Base-by-base conservation (phyloP, 2,888 invertebrate species). In the Agonopterix alstromeriana region DNA sequence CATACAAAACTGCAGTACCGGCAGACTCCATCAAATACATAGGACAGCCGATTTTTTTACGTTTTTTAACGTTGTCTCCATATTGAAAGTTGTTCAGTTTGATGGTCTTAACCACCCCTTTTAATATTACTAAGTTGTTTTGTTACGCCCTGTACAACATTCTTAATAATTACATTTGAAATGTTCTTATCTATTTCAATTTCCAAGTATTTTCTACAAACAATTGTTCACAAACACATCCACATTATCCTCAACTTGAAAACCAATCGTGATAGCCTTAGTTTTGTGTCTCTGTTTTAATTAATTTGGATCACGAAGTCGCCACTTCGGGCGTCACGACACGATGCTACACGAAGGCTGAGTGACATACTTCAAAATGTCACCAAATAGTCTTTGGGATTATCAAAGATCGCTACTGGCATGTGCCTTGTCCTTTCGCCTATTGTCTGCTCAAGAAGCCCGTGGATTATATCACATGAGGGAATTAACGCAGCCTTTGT, bases 231-330 rank as follows among this genome's bases (percentile, higher is more conserved):
- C 27, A 27, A 27, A 55, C 74, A 57, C 65, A 70, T 84, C 85
- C 84, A 79, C 56, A 61, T 58, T 67, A 81, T 69, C 61, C 67
- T 64, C 61, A 67, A 60, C 74, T 63, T 60, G 58, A 61, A 62
- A 71, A 61, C 63, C 74, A 77, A 85, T 86, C 88, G 84, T 82
- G 88, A 86, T 87, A 80, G 75, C 79, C 75, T 76, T 70, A 77
- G 81, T 82, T 83, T 84, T 82, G 84, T 81, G 82, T 84, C 78
- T 85, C 74, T 69, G 82, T 82, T 86, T 87, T 88, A 88, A 88
- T 88, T 88, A 88, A 88, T 88, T 87, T 87, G 83, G 84, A 82
- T 85, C 88, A 88, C 88, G 88, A 88, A 77, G 77, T 84, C 82
- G 80, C 87, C 87, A 87, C 88, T 85, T 85, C 69, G 75, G 75